These are phyloP conservation scores for Polypterus senegalus DNA, from an alignment of 2,113 vertebrate species.

Conservation along the genomic window DNA sequence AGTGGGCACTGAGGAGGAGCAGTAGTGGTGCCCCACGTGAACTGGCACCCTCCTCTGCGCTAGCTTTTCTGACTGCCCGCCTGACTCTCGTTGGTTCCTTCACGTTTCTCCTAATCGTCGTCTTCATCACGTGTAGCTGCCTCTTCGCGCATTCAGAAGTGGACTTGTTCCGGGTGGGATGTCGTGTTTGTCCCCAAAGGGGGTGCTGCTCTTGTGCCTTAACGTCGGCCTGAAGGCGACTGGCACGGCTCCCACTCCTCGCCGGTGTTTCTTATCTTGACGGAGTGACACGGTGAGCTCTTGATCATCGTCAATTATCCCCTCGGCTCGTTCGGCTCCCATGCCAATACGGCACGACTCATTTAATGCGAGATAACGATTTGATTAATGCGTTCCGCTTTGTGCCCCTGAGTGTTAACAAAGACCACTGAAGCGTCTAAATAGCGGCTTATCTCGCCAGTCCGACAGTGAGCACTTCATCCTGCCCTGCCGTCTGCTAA, in stretches of 20 bases:
- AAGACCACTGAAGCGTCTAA: constrained; percentile 33
- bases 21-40: no score
- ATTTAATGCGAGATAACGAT: constrained; percentile 30
- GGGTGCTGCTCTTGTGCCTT: not conserved
- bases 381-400: constrained; percentile 37
- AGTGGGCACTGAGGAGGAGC: no score
- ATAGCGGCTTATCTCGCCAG: constrained; percentile 26
- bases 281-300: constrained; percentile 4
- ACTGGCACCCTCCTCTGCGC: no score
- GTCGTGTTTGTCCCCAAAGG: not conserved
- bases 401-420: constrained; percentile 29
- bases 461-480: constrained; percentile 39
- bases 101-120: not conserved
- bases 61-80: not conserved
- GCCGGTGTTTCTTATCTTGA: constrained; percentile 2
- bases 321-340: constrained; percentile 3
- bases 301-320: constrained; percentile 12
- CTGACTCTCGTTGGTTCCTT: not conserved
- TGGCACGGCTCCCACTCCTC: not conserved
- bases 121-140: no score
- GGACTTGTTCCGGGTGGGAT: no score
- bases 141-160: no score
- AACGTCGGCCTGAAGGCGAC: not conserved
- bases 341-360: constrained; percentile 13
- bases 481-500: constrained; percentile 9